These are phyloP conservation scores for Dipodomys stephensi DNA, from an alignment of 2,113 vertebrate genomes.

Conservation along the genomic window DNA sequence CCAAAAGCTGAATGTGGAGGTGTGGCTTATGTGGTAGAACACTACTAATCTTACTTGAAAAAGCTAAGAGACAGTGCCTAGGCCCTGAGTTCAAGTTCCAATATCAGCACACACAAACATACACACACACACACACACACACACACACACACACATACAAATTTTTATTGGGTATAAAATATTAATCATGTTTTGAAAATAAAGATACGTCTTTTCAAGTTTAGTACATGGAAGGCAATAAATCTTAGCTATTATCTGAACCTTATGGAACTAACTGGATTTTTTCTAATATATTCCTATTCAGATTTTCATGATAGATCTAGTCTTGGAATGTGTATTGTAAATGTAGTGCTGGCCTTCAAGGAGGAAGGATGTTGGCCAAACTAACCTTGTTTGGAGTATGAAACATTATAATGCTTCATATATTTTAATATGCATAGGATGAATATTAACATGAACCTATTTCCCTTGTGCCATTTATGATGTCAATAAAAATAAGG, in stretches of 20 bases:
- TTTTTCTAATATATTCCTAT: background rate
- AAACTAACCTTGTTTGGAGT: background rate
- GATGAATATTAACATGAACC: background rate
- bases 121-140: no score
- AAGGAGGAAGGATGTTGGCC: background rate
- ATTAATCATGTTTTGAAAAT: background rate
- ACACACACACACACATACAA: no score
- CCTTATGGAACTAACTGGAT: background rate
- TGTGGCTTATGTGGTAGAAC: no score
- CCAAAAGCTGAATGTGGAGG: no score
- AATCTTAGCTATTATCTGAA: background rate
- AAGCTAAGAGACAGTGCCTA: no score
- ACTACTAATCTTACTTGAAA: no score
- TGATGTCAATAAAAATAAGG: no score
- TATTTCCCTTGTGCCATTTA: no score
- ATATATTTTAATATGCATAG: background rate
- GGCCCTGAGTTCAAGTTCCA: no score
- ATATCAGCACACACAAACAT: no score
- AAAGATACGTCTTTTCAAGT: background rate
- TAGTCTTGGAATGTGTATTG: background rate
- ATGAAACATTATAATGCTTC: no score
- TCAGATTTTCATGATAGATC: background rate
- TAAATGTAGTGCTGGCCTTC: background rate
- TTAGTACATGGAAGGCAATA: background rate
- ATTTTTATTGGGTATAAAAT: slow-evolving; percentile 6